Evolutionary conservation across 1,140 invertebrate species (phyloP).

Genomic region (Brachionus calyciflorus): DNA sequence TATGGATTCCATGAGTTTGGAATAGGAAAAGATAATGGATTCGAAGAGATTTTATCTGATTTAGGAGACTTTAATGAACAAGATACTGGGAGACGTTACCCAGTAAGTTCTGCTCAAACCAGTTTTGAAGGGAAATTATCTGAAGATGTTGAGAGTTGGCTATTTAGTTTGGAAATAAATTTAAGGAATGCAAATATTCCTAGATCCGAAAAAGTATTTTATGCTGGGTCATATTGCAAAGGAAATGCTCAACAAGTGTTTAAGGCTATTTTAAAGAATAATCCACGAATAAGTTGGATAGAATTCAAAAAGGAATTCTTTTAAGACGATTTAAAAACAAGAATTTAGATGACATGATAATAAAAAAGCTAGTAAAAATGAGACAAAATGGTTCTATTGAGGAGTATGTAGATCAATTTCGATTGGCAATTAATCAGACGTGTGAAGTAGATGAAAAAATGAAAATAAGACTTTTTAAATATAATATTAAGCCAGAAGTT

Average conservation of each 20-base stretch:
- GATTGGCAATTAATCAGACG: too few species aligned
- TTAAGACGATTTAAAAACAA: slow-evolving; percentile 7
- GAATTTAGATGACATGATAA: neutral
- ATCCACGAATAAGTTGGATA: neutral
- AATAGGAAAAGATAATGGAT: too few species aligned
- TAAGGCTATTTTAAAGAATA: neutral
- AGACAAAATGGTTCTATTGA: neutral
- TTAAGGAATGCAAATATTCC: slow-evolving; percentile 23
- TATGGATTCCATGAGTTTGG: too few species aligned
- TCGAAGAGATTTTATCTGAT: neutral
- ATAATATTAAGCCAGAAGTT: slow-evolving; percentile 9
- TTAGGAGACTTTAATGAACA: neutral
- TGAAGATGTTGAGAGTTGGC: slow-evolving; percentile 2
- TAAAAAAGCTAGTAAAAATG: slow-evolving; percentile 5
- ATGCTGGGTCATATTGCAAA: slow-evolving; percentile 15
- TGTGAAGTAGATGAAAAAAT: neutral
- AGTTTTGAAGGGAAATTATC: slow-evolving; percentile 9
- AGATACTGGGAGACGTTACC: neutral
- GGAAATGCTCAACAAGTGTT: neutral
- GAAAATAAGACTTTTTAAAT: slow-evolving; percentile 19
- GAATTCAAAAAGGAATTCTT: slow-evolving; percentile 11
- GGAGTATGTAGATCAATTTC: slow-evolving; percentile 5
- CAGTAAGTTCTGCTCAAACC: slow-evolving; percentile 4
- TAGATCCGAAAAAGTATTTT: neutral
- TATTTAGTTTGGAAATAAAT: neutral